Evolutionary conservation across 2,888 invertebrate genomes (phyloP), one percentile per base, ranked within the genome.

Genomic region (Ochropleura plecta): DNA sequence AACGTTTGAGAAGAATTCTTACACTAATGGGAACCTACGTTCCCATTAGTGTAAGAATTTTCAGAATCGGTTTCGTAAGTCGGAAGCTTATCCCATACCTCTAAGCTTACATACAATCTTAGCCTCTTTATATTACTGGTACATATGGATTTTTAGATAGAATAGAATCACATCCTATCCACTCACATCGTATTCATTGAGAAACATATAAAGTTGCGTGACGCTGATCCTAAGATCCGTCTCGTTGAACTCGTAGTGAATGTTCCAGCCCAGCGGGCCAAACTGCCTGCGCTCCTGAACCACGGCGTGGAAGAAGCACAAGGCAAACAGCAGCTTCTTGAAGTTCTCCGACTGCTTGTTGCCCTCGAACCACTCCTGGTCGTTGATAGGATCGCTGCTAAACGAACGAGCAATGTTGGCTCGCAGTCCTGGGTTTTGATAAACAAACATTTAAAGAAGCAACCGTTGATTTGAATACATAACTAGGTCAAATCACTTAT

Each of bases 181-280:
- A 90, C 94, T 94, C 84, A 97, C 97, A 76, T 97, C 97, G 90
- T 98, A 98, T 90, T 98, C 97, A 90, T 98, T 97, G 44, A 98
- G 96, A 92, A 98, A 98, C 97, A 99, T 98, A 92, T 98, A 98
- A 18, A 99, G 95, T 92, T 99, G 99, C 90, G 98, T 97, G 55
- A 98, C 97, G 82, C 99, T 99, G 81, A 99, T 99, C 76, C 98
- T 97, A 57, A 99, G 96, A 94, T 99, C 99, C 0, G 99, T 99
- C 92, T 99, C 99, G 91, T 99, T 99, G 93, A 99, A 99, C 92
- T 99, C 99, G 91, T 99, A 99, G 0, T 98, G 97, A 79, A 98
- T 99, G 92, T 99, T 99, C 99, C 99, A 99, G 0, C 99, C 99
- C 42, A 99, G 97, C 0, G 99, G 98, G 0, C 99, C 99, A 91